phyloP scores from a whole-genome alignment of 2,113 vertebrate genomes.

The Halcyon senegalensis region DNA sequence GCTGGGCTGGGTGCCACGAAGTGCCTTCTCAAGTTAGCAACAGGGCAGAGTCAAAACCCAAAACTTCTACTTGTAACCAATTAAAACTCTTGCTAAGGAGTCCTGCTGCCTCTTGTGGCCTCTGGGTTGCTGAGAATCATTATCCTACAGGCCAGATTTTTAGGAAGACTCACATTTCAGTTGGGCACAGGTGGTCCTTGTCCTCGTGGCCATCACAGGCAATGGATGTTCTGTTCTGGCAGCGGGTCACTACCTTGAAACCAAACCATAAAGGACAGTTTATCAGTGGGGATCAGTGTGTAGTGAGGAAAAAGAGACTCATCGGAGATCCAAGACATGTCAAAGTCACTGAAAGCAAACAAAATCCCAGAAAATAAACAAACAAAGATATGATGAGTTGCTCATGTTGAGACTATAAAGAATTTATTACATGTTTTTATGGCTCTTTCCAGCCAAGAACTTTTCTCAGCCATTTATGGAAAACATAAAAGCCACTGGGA shows the following conservation, averaged over 20 bases:
- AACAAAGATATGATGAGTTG: conserved; percentile 21
- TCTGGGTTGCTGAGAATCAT: neutral
- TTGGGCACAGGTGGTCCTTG: neutral
- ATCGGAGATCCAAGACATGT: neutral
- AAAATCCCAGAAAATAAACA: conserved; percentile 41
- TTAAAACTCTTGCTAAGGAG: neutral
- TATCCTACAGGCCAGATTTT: neutral
- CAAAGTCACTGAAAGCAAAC: conserved; percentile 38
- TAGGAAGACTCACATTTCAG: neutral
- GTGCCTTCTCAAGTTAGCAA: neutral
- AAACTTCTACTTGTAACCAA: neutral
- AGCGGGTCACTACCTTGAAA: neutral
- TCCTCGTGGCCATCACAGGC: neutral
- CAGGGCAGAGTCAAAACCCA: neutral
- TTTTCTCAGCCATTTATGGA: conserved; percentile 76
- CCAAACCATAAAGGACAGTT: neutral
- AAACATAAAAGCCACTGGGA: conserved; percentile 78
- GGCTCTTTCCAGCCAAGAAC: conserved; percentile 71
- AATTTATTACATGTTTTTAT: conserved; percentile 70
- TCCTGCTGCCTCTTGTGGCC: neutral
- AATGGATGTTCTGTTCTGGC: neutral
- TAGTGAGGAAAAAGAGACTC: neutral
- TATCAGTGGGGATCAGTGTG: neutral
- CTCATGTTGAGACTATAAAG: conserved; percentile 48
- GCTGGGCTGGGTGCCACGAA: neutral